Evolutionary conservation across 2,888 invertebrate genomes (phyloP).

Genomic region (Conops quadrifasciatus): DNA sequence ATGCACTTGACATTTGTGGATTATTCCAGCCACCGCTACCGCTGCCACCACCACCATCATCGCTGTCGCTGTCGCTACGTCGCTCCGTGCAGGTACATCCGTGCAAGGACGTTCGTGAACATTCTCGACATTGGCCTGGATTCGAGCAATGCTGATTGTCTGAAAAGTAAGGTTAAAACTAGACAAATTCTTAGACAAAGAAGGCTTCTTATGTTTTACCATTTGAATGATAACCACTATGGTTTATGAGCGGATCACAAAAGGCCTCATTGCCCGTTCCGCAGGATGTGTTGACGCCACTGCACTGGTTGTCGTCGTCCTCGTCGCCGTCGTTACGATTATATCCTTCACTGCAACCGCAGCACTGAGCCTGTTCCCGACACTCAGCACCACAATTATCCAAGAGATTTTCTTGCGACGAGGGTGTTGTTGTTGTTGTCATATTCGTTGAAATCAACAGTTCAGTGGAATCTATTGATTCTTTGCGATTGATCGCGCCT

Average conservation of each 20-base stretch:
- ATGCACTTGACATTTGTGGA: constrained; percentile 47
- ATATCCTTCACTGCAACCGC: constrained; percentile 40
- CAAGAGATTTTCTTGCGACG: constrained; percentile 52
- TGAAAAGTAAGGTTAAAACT: constrained; percentile 14
- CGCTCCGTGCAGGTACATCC: constrained; percentile 48
- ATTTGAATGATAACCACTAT: constrained; percentile 51
- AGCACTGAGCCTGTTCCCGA: constrained; percentile 33
- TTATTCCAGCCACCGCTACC: constrained; percentile 51
- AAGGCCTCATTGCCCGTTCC: constrained; percentile 49
- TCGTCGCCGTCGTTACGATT: constrained; percentile 42
- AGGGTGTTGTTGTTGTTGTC: constrained; percentile 46
- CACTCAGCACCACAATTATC: constrained; percentile 51
- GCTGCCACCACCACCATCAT: constrained; percentile 48
- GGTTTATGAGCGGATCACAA: constrained; percentile 61
- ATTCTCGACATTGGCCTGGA: constrained; percentile 44
- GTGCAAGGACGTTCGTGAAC: constrained; percentile 47
- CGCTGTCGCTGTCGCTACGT: constrained; percentile 50
- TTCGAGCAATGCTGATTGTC: constrained; percentile 42
- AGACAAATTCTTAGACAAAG: too few species aligned
- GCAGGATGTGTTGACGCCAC: constrained; percentile 37
- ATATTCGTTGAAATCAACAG: constrained; percentile 52
- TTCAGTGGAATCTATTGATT: constrained; percentile 56
- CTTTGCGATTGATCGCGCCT: constrained; percentile 51
- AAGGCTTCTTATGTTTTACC: constrained; percentile 49
- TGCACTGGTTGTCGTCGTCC: constrained; percentile 35